These are phyloP conservation scores for Micromys minutus DNA, from an alignment of 2,113 vertebrate genomes.

Conservation along the genomic window DNA sequence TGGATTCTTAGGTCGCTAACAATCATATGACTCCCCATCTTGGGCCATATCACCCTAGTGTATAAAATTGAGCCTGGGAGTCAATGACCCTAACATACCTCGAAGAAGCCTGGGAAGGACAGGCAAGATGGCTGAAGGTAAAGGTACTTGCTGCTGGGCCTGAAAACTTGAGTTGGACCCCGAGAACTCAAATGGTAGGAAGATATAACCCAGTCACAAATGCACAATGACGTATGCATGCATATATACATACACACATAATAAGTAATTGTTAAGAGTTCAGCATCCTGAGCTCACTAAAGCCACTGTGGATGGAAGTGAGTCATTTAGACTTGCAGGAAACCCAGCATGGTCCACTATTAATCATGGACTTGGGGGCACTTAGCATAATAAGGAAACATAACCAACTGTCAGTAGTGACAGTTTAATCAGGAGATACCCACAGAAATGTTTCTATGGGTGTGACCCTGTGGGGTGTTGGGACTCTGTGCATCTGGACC, in stretches of 20 bases:
- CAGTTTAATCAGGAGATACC: rapidly evolving
- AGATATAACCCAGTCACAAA: background rate
- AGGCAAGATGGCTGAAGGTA: background rate
- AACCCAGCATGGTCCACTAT: slow-evolving; percentile 51
- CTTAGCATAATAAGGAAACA: background rate
- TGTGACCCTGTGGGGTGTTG: rapidly evolving
- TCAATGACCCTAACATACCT: background rate
- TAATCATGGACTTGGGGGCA: slow-evolving; percentile 45
- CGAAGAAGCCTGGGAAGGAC: background rate
- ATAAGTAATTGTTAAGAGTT: background rate
- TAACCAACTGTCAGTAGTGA: background rate
- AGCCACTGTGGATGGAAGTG: background rate
- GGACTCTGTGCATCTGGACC: background rate
- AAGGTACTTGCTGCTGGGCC: background rate
- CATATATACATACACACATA: background rate
- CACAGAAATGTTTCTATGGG: background rate
- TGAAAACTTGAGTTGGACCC: background rate
- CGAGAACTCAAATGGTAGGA: background rate
- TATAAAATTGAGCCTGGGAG: background rate
- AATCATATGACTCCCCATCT: background rate
- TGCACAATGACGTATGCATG: background rate
- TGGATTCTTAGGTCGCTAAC: background rate
- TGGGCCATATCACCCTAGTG: background rate
- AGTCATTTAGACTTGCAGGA: slow-evolving; percentile 65
- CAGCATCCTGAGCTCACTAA: background rate